These are phyloP conservation scores for Apaloderma vittatum DNA, from an alignment of 2,113 vertebrate species.

Conservation along the genomic window DNA sequence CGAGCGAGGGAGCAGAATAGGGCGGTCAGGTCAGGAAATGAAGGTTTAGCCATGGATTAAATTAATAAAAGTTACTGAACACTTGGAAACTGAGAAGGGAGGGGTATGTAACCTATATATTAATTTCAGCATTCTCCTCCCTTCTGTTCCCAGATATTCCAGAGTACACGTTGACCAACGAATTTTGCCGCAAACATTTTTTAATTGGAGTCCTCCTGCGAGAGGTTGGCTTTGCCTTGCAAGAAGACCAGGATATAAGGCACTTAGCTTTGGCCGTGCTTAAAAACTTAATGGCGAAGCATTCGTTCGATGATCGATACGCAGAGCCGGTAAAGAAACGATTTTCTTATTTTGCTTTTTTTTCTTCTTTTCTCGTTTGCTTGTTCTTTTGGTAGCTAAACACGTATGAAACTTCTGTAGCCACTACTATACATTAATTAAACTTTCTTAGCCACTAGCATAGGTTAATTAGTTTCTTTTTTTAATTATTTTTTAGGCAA, in stretches of 20 bases:
- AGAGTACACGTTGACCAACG: conserved; percentile 95
- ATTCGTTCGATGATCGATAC: conserved; percentile 94
- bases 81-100: fast-evolving
- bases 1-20: background rate
- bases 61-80: background rate
- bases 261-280: conserved; percentile 93
- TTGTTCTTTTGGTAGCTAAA: background rate
- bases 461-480: background rate
- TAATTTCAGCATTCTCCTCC: background rate
- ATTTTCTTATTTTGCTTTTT: background rate
- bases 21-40: background rate
- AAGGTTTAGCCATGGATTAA: background rate
- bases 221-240: conserved; percentile 94
- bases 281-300: conserved; percentile 97
- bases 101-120: fast-evolving
- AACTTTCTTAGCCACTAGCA: background rate
- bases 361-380: background rate
- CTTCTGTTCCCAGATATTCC: conserved; percentile 83
- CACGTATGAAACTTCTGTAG: background rate
- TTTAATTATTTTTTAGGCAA: conserved; percentile 81
- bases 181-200: conserved; percentile 98
- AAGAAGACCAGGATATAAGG: conserved; percentile 95
- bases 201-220: conserved; percentile 92
- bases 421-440: background rate
- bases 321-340: conserved; percentile 84